Evolutionary conservation across 1,140 invertebrate species (phyloP).

Genomic region (Drosophila tsacasi): DNA sequence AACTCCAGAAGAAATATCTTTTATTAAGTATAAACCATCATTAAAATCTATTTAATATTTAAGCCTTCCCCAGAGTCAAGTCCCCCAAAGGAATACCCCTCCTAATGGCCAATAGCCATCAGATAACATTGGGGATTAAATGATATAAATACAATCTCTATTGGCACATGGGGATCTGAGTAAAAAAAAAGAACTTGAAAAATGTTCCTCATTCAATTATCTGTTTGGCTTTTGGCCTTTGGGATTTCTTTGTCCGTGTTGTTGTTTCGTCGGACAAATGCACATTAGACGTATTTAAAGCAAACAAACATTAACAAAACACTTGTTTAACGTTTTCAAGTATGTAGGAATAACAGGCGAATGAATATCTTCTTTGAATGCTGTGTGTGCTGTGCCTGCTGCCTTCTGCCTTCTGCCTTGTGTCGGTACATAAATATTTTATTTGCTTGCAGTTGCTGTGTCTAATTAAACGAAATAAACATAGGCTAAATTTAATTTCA

Average conservation of each 20-base stretch:
- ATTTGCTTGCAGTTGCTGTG: slow-evolving; percentile 76
- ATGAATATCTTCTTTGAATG: slow-evolving; percentile 20
- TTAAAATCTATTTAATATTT: not conserved
- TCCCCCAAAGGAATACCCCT: slow-evolving; percentile 1
- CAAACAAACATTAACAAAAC: slow-evolving; percentile 82
- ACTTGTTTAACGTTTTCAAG: slow-evolving; percentile 81
- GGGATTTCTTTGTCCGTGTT: slow-evolving; percentile 16
- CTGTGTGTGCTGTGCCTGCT: slow-evolving; percentile 23
- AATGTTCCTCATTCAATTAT: slow-evolving; percentile 45
- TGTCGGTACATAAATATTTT: slow-evolving; percentile 77
- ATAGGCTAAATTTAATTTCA: slow-evolving; percentile 77
- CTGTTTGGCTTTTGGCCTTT: slow-evolving; percentile 39
- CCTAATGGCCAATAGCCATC: slow-evolving; percentile 13
- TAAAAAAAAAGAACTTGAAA: slow-evolving; percentile 61
- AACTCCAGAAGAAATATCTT: not conserved
- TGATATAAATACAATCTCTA: slow-evolving; percentile 22
- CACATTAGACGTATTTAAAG: slow-evolving; percentile 75
- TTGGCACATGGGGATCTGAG: slow-evolving; percentile 30
- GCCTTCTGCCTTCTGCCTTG: slow-evolving; percentile 17
- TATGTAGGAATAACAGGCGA: slow-evolving; percentile 63
- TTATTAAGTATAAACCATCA: not conserved
- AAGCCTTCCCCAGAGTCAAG: not conserved
- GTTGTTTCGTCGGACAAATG: slow-evolving; percentile 35
- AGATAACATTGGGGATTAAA: slow-evolving; percentile 26
- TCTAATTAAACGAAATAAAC: slow-evolving; percentile 82